Evolutionary conservation across 2,797 vertebrate genomes (phyloP).

Genomic region (Sebastes cheni): DNA sequence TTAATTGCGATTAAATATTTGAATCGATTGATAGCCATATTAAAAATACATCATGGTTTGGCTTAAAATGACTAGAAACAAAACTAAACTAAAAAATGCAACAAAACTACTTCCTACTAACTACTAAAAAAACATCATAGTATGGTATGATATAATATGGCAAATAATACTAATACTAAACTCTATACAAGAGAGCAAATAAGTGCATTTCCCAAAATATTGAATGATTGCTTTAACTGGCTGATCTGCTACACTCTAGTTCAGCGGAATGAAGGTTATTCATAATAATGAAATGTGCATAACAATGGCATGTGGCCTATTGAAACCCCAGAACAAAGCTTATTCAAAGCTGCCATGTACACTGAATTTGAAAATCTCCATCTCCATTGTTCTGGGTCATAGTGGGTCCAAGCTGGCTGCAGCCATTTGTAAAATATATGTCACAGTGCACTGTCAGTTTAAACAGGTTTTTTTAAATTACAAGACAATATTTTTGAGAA

Average conservation of each 20-base stretch:
- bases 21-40: too few relatives aligned
- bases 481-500: not conserved
- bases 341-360: not conserved
- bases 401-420: not conserved
- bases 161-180: not conserved
- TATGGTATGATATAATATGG: too few relatives aligned
- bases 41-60: too few relatives aligned
- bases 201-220: not conserved
- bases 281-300: not conserved
- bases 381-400: not conserved
- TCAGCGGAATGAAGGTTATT: not conserved
- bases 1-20: too few relatives aligned
- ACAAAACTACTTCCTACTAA: too few relatives aligned
- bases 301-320: not conserved
- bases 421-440: constrained; percentile 5
- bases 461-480: constrained; percentile 4
- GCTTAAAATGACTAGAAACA: too few relatives aligned
- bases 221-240: not conserved
- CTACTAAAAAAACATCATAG: too few relatives aligned
- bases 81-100: too few relatives aligned
- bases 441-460: not conserved
- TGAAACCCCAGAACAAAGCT: not conserved
- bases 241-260: not conserved
- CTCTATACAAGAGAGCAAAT: not conserved
- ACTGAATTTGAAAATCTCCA: not conserved